Base-by-base conservation (phyloP, 2,888 invertebrate species). In the Drosophila kokeensis region DNA sequence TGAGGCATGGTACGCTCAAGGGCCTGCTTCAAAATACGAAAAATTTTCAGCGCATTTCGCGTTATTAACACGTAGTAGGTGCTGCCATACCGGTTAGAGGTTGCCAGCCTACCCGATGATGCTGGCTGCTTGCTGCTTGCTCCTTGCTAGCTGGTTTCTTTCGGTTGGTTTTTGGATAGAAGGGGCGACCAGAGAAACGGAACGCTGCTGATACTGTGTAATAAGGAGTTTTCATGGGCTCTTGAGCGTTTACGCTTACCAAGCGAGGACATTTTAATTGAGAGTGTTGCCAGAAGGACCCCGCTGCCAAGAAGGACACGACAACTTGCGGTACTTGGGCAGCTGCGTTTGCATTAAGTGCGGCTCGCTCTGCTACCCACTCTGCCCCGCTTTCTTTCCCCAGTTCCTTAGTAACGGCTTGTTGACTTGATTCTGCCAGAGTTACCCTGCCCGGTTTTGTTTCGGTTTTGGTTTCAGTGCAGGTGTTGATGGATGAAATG, bases 201-300 rank as follows among this genome's bases (percentile, higher is more conserved):
- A 71, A 24, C 60, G 76, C 82, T 55, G 76, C 87, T 83, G 90
- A 84, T 87, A 89, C 82, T 75, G 79, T 90, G 86, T 90, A 88
- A 88, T 88, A 88, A 88, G 87, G 87, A 88, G 87, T 88, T 88
- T 88, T 88, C 90, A 88, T 88, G 87, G 87, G 83, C 87, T 84
- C 87, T 88, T 88, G 87, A 88, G 89, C 81, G 90, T 84, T 88
- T 81, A 90, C 85, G 87, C 85, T 89, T 84, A 90, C 87, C 84
- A 84, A 90, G 87, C 87, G 87, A 88, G 90, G 83, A 88, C 90
- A 89, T 88, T 88, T 88, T 88, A 88, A 88, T 88, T 88, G 87
- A 90, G 87, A 89, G 87, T 86, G 85, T 87, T 89, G 88, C 85
- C 63, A 88, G 86, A 85, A 85, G 86, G 88, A 82, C 83, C 82